Base-by-base conservation (phyloP, 2,797 vertebrate species). In the Sibirionetta formosa region DNA sequence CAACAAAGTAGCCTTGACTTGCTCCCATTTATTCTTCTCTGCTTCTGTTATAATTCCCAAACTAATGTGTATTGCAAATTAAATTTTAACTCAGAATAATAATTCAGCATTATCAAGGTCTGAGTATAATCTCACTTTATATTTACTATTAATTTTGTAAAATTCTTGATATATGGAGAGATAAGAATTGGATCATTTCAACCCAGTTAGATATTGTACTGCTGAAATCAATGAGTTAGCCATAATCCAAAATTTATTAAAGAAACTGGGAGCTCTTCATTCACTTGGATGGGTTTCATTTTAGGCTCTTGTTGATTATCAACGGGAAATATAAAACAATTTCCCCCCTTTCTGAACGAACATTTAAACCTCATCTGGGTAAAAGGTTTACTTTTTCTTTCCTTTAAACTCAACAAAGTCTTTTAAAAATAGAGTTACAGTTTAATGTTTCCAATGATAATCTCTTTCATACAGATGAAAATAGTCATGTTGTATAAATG, bases 21-120 rank as follows among this genome's bases (percentile, higher is more conserved):
- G 13, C 36, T 64, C 88, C 15, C 14, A n/a, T 84, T 70, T 93
- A 82, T 88, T 88, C 7, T 84, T 81, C 77, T 77, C n/a, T 72
- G 15, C 14, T 82, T 86, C 80, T 90, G 72, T 69, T 51, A 90
- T 69, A 48, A 26, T 88, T 82, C 51, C 38, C n/a, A 56, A 93
- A 76, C 46, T 60, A 75, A 83, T 69, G 23, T 78, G 46, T 40
- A 48, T 88, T 95, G 56, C 48, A 97, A 93, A 96, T 94, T 57
- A 86, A 72, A 77, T 86, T 94, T 91, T 91, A 93, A 86, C 83
- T 94, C 86, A 86, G 77, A 94, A 93, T 92, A 94, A 84, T 86
- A 90, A 94, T 4, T 89, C 48, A 70, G 8, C 19, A 63, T 84
- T 94, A 90, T 53, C 63, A 73, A 84, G 63, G 33, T n/a, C 82